Base-by-base conservation (phyloP, 2,888 invertebrate genomes). In the Rotaria sp. region DNA sequence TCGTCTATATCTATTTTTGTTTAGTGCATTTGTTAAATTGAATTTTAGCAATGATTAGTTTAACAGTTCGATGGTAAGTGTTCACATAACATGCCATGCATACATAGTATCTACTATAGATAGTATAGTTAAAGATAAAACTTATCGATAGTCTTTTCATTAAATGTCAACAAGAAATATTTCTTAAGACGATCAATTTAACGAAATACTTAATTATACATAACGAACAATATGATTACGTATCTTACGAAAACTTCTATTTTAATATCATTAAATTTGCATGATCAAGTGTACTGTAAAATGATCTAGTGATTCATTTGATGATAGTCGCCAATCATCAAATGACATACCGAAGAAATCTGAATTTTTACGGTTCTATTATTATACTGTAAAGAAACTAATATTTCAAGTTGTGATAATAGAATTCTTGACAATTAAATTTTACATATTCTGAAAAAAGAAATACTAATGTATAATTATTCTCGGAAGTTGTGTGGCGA, bases 271-370 rank as follows among this genome's bases (percentile, higher is more conserved):
- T 67, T 35, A 67, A 67, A 67, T 67, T 67, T 67, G 67, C 67
- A 67, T 67, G 67, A 67, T 67, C 67, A 67, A 67, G 67, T 67
- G 15, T 67, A 67, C 35, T 67, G 35, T 67, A 67, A 67, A 38
- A 67, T 35, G 8, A 67, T 35, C 21, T 18, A 67, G 30, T 35
- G 11, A 67, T 35, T 67, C 67, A 35, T 67, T 21, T 67, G 18
- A 1, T 21, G 1, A 35, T 67, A 67, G 67, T 67, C 15, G 35
- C 35, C 7, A n/a, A 67, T 67, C 5, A 67, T 67, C 67, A 67
- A n/a, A 15, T 67, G 35, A 38, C 67, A 67, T 67, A 5, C 38
- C 13, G 1, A 67, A 35, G 35, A 35, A 67, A 67, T 67, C 0
- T 67, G 21, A 35, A 35, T 15, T 67, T 13, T 67, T 67, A 30